Percentiles rank a stretch among this genome's conserved stretches.
These are phyloP conservation scores for Lordiphosa fenestrarum DNA, from an alignment of 2,888 invertebrate species.

Conservation along the genomic window DNA sequence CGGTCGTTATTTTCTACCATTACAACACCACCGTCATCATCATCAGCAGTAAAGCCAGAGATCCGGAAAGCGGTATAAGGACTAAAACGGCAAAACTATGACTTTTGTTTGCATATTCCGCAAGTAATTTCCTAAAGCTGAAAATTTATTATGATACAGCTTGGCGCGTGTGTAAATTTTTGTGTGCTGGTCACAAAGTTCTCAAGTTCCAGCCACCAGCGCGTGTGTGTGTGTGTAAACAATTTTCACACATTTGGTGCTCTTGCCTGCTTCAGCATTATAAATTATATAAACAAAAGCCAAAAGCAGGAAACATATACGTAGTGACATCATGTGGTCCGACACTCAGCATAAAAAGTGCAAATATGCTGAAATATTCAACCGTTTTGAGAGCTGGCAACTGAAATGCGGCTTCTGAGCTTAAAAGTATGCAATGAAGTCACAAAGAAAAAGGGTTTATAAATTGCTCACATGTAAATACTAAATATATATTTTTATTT, in stretches of 20 bases:
- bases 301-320: constrained; percentile 32
- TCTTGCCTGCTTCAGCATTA: constrained; percentile 34
- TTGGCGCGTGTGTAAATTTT: constrained; percentile 44
- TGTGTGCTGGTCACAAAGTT: constrained; percentile 12
- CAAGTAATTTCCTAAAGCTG: constrained; percentile 52
- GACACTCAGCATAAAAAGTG: constrained; percentile 37
- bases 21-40: constrained; percentile 30
- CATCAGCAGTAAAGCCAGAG: constrained; percentile 3
- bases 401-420: constrained; percentile 17
- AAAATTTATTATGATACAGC: constrained; percentile 48
- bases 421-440: constrained; percentile 42
- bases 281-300: constrained; percentile 52
- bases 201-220: constrained; percentile 24
- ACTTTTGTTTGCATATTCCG: constrained; percentile 36
- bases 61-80: too few species aligned
- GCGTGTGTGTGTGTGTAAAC: constrained; percentile 19
- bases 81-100: constrained; percentile 6
- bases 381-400: constrained; percentile 25
- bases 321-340: constrained; percentile 8
- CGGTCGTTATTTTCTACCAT: constrained; percentile 38
- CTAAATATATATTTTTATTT: background rate
- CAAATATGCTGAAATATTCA: constrained; percentile 64
- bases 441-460: constrained; percentile 22
- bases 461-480: constrained; percentile 7
- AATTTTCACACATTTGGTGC: constrained; percentile 37